Base-by-base conservation (phyloP, 2,888 invertebrate genomes). In the Ichneumoninae sp. region DNA sequence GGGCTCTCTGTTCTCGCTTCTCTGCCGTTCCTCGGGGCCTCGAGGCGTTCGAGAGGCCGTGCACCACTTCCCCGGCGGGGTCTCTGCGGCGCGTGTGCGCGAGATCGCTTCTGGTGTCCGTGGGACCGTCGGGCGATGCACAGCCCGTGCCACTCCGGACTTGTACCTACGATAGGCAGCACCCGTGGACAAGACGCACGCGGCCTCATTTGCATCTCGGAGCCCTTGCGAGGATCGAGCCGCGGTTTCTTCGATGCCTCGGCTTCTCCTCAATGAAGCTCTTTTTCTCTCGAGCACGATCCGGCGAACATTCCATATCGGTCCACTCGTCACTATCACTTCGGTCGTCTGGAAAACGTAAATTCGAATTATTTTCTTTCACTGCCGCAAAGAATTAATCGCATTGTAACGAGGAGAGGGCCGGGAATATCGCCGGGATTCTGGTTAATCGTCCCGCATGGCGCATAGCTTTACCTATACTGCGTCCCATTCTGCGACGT, bases 11-110 rank as follows among this genome's bases (percentile, higher is more conserved):
- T 57, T 80, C 62, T 62, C 36, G 36, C 70, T 36, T 47, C 40
- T 33, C 66, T 68, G 70, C 16, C 70, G 36, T 70, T 52, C 50
- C 22, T 79, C 47, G 13, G 50, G 30, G 85, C 89, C 87, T 87
- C 81, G 79, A 54, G 71, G 69, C 60, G 40, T 69, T 69, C n/a
- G 60, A 52, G 52, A 52, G 52, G 54, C 60, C 47, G 60, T 88
- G 88, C 68, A 72, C 54, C 72, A 40, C 19, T 77, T 72, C 57
- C 50, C 22, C 4, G 68, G 40, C 54, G 40, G 50, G 57, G 22
- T 33, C 33, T 30, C 13, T 30, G 62, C 66, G 68, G 66, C 83
- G 71, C 76, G 80, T 68, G 80, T 76, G 69, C 52, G 19, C 16
- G 44, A 47, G 44, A 66, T n/a, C 50, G 44, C 36, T 60, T 71